Conservation (phyloP, 92 coral and sea anemone species). For the Pocillopora grandis region DNA sequence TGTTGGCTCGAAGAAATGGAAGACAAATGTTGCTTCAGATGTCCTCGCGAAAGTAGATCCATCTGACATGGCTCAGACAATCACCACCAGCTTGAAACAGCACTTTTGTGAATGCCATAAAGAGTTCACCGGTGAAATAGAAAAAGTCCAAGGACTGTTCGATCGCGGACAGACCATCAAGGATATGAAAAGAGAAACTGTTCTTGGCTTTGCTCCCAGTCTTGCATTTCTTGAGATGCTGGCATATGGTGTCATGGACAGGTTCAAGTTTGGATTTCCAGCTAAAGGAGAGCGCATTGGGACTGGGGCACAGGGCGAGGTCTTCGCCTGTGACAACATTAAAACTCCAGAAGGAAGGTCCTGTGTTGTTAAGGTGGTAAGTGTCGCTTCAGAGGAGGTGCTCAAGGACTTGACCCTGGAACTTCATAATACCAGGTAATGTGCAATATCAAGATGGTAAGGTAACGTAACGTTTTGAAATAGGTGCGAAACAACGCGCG, state of each 20-base stretch:
- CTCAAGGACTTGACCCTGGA: slow-evolving; percentile 75
- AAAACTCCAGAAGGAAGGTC: slow-evolving; percentile 60
- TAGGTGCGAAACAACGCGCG: too few species aligned
- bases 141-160: slow-evolving; percentile 49
- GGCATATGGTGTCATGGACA: slow-evolving; percentile 58
- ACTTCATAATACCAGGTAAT: slow-evolving; percentile 66
- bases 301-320: slow-evolving; percentile 69
- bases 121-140: slow-evolving; percentile 41
- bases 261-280: slow-evolving; percentile 55
- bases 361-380: slow-evolving; percentile 69
- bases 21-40: slow-evolving; percentile 40
- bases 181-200: slow-evolving; percentile 48
- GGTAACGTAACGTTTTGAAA: too few species aligned
- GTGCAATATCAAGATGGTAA: too few species aligned
- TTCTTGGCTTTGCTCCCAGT: slow-evolving; percentile 56
- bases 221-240: slow-evolving; percentile 72
- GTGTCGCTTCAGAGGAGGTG: slow-evolving; percentile 43
- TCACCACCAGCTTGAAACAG: slow-evolving; percentile 28
- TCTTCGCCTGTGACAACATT: slow-evolving; percentile 60
- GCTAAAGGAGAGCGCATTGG: slow-evolving; percentile 60
- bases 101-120: slow-evolving; percentile 55
- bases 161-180: slow-evolving; percentile 54
- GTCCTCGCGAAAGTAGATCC: slow-evolving; percentile 41
- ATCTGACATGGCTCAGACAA: slow-evolving; percentile 15
- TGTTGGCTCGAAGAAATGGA: slow-evolving; percentile 63